phyloP scores from a whole-genome alignment of 2,888 invertebrate genomes.

The Linnaemya tessellans region DNA sequence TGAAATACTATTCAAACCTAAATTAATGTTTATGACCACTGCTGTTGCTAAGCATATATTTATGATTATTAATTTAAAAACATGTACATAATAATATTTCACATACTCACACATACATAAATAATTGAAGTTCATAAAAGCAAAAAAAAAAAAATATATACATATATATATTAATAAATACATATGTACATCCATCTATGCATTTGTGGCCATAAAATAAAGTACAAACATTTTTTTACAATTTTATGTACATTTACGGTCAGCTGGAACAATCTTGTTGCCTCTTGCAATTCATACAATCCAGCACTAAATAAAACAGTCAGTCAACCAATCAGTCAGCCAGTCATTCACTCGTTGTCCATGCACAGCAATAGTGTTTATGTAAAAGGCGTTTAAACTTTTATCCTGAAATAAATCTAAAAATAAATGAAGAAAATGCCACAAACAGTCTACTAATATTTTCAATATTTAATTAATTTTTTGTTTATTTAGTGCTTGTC shows the following conservation, averaged over 20 bases:
- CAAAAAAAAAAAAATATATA: not conserved
- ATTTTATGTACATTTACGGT: not conserved
- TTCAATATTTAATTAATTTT: not conserved
- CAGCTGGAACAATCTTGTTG: not conserved
- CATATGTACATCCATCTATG: not conserved
- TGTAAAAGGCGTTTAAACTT: not conserved
- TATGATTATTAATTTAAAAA: too few species aligned
- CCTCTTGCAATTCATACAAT: not conserved
- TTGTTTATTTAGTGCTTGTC: conserved; percentile 3
- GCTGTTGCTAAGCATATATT: too few species aligned
- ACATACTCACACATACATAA: too few species aligned
- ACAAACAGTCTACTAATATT: not conserved
- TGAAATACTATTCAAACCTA: too few species aligned
- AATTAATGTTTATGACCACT: too few species aligned
- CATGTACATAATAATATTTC: too few species aligned
- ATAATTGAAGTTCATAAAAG: not conserved
- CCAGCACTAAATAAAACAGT: not conserved
- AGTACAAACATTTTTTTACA: not conserved
- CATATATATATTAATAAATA: too few species aligned
- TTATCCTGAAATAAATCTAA: not conserved
- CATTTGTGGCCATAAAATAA: not conserved
- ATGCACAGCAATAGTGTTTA: not conserved
- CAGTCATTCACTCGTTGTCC: not conserved
- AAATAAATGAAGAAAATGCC: not conserved
- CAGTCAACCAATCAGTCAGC: not conserved